phyloP scores from a whole-genome alignment of 2,113 vertebrate species.

The Perca schrenkii region DNA sequence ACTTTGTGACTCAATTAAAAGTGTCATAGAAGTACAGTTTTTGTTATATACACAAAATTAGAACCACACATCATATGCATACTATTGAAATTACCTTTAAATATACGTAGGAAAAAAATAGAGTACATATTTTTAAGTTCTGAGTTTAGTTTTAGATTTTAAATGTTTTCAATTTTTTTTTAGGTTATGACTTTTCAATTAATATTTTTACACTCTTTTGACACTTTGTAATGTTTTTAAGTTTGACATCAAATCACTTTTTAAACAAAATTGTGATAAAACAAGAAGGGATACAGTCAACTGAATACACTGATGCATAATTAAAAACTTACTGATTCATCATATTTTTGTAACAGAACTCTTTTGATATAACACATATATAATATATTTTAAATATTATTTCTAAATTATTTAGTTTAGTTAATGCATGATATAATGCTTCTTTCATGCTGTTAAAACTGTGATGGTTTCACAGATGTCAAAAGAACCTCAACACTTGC shows the following conservation, averaged over 20 bases:
- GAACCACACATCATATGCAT: not conserved
- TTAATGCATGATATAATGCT: not conserved
- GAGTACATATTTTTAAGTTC: not conserved
- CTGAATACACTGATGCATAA: not conserved
- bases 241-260: not conserved
- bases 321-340: not conserved
- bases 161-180: not conserved
- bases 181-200: not conserved
- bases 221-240: not conserved
- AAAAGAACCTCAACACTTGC: constrained; percentile 36
- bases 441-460: not conserved
- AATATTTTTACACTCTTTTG: no score
- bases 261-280: no score
- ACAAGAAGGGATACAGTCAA: not conserved
- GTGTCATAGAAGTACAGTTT: not conserved
- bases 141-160: not conserved
- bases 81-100: not conserved
- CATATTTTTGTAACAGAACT: not conserved
- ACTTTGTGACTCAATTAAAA: not conserved
- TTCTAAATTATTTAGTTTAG: not conserved
- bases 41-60: not conserved
- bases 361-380: not conserved
- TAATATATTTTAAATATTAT: not conserved
- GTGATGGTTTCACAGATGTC: constrained; percentile 15
- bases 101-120: not conserved